Conservation (phyloP, 2,113 vertebrate species). For the Phalacrocorax carbo region DNA sequence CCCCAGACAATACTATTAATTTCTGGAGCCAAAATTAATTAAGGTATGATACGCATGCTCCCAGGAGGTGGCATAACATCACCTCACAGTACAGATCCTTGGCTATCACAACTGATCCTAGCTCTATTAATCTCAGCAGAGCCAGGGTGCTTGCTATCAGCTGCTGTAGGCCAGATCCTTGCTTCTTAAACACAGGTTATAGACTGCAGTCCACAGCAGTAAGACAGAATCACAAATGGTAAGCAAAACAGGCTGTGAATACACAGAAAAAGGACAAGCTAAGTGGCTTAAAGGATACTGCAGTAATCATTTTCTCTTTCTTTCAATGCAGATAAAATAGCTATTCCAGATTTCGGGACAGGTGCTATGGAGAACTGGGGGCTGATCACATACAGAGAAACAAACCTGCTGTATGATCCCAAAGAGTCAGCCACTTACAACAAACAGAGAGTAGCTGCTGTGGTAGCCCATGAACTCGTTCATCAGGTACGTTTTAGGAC, state of each 20-base stretch:
- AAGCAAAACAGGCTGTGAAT: neutral
- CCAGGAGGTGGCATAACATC: neutral
- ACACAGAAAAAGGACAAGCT: neutral
- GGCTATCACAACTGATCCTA: neutral
- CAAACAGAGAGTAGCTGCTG: constrained; percentile 88
- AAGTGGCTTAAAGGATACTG: neutral
- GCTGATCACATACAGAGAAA: constrained; percentile 94
- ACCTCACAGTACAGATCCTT: neutral
- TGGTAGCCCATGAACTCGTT: constrained; percentile 92
- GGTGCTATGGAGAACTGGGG: constrained; percentile 99
- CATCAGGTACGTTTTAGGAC: constrained; percentile 84
- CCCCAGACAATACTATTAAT: constrained; percentile 15
- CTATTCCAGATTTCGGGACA: constrained; percentile 97
- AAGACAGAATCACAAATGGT: neutral
- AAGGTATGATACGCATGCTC: fast-evolving
- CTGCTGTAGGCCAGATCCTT: neutral
- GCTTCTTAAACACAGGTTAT: neutral
- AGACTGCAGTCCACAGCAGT: neutral
- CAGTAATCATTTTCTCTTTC: neutral
- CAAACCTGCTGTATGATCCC: constrained; percentile 89
- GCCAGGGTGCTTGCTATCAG: neutral
- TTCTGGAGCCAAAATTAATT: constrained; percentile 5
- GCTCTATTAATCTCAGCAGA: neutral
- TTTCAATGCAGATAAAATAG: constrained; percentile 87
- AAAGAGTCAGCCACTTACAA: constrained; percentile 86